Conservation (phyloP, 2,113 vertebrate genomes). For the Capricornis sumatraensis region DNA sequence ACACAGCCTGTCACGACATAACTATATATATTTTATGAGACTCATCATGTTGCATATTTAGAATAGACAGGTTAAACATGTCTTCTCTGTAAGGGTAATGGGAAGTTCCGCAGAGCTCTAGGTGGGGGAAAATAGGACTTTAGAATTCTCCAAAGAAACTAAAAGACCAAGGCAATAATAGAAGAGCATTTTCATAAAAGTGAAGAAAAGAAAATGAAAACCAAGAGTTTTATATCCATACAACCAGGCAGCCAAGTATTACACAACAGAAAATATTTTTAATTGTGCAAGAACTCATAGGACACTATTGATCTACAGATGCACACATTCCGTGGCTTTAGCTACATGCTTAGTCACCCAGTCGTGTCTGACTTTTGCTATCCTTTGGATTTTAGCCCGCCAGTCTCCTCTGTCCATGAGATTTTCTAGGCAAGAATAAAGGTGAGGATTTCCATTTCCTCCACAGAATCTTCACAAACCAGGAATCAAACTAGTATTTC, state of each 20-base stretch:
- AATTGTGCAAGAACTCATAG: neutral
- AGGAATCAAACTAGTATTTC: too few species aligned
- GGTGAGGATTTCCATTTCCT: neutral
- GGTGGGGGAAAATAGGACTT: neutral
- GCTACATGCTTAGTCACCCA: neutral
- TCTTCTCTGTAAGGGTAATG: too few species aligned
- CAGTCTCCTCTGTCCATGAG: neutral
- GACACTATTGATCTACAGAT: neutral
- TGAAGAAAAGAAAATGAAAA: neutral
- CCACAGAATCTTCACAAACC: neutral
- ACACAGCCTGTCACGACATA: too few species aligned
- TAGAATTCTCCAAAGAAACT: neutral
- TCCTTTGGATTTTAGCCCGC: neutral
- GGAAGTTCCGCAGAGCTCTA: too few species aligned
- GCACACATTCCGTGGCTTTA: fast-evolving
- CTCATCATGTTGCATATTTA: too few species aligned
- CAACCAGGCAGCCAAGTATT: neutral
- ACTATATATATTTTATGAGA: too few species aligned
- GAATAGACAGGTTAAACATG: too few species aligned
- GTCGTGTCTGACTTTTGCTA: neutral
- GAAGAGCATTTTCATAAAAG: neutral
- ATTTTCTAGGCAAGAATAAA: neutral
- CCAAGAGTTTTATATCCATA: neutral
- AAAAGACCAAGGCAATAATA: neutral
- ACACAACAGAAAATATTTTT: neutral